Base-by-base conservation (phyloP, 2,888 invertebrate species). In the Macrosiphum euphorbiae region DNA sequence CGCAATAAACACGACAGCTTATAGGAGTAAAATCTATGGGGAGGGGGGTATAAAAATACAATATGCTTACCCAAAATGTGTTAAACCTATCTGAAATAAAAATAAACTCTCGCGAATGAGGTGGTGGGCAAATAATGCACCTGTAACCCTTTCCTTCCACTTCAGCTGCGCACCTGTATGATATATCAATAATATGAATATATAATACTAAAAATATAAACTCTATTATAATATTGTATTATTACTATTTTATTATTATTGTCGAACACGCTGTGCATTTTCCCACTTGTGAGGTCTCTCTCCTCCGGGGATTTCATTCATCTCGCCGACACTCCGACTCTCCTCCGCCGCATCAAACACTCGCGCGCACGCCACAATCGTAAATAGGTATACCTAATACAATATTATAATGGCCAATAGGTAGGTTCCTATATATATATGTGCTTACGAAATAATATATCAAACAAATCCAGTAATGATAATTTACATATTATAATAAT, bases 261-360 rank as follows among this genome's bases (percentile, higher is more conserved):
- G 20, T 20, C 35, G 78, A 35, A 0, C 35, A 26, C 3, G 28
- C 3, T 13, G 50, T 3, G 1, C 16, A 10, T 84, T 91, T 91
- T 8, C 41, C 91, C 41, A 41, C 91, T 91, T 91, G 85, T 91
- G 58, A 91, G 85, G 58, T 91, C 47, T 91, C 55, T 88, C 26
- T 50, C 52, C 85, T 89, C 41, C 24, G 86, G 86, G 58, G 58
- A 41, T 86, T 91, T 58, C 41, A n/a, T 91, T 85, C n/a, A 85
- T 85, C 44, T 85, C 55, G 2, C 44, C 44, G 28, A 91, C 41
- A 55, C 91, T 85, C 20, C 28, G 8, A 41, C n/a, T 7, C 41
- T 41, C 20, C 88, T 41, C 47, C 35, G 35, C 44, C 5, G 1
- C 47, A 67, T 35, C 67, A 20, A 5, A 13, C 67, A 20, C 52